Percentiles rank a stretch among this genome's conserved stretches.
These are phyloP conservation scores for Fratercula arctica DNA, from an alignment of 2,797 vertebrate genomes.

Conservation along the genomic window DNA sequence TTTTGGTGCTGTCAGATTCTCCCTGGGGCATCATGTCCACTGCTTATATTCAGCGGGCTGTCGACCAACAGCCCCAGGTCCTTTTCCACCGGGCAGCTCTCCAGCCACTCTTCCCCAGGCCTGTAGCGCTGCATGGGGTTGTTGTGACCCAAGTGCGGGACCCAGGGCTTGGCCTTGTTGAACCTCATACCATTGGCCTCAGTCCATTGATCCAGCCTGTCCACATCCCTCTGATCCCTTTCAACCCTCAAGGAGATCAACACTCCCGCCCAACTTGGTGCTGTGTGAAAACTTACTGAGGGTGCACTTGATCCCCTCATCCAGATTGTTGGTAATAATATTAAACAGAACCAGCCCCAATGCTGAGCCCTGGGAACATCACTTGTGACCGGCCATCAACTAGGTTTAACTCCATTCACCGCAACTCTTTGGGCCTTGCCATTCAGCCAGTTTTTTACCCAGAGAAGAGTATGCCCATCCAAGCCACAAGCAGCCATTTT, in stretches of 20 bases:
- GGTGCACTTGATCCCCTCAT: fast-evolving
- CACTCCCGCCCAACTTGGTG: fast-evolving
- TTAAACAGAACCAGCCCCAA: neutral
- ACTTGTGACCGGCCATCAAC: too few species aligned
- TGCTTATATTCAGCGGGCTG: fast-evolving
- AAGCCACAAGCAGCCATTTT: neutral
- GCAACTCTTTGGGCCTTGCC: too few species aligned
- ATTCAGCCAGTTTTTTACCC: neutral
- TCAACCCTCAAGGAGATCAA: neutral
- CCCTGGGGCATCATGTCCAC: neutral
- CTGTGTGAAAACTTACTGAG: neutral
- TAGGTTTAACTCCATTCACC: neutral
- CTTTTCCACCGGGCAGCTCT: fast-evolving
- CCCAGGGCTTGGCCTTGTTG: neutral
- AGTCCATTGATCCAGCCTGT: neutral
- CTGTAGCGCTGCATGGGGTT: fast-evolving
- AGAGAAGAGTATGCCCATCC: fast-evolving
- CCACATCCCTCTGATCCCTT: neutral
- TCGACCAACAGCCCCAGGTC: fast-evolving
- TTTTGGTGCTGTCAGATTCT: neutral
- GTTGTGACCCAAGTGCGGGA: neutral
- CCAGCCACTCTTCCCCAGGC: neutral
- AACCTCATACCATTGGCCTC: fast-evolving
- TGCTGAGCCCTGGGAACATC: neutral
- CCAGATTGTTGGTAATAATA: neutral